Evolutionary conservation across 2,113 vertebrate genomes (phyloP).

Genomic region (Speoplatyrhinus poulsoni): DNA sequence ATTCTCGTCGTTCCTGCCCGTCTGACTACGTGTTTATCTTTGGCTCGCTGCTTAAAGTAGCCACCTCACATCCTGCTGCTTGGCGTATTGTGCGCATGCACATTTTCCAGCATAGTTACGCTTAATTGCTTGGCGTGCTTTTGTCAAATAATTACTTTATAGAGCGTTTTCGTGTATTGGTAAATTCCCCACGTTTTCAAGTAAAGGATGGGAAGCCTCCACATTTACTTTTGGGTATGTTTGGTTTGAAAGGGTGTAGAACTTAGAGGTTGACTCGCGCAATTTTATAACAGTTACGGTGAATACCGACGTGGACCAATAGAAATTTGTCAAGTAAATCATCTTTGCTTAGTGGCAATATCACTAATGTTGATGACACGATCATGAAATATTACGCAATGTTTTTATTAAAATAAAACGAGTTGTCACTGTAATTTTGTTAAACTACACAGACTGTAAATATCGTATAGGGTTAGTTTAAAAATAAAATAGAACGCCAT

Average conservation of each 20-base stretch:
- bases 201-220: background rate
- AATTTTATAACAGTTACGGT: conserved; percentile 54
- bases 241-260: accelerated
- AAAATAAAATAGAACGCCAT: background rate
- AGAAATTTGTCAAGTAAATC: conserved; percentile 24
- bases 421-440: background rate
- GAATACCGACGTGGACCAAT: conserved; percentile 65
- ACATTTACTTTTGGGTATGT: background rate
- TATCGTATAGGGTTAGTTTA: background rate
- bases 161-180: too few species aligned
- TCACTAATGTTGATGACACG: too few species aligned
- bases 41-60: conserved; percentile 68
- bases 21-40: conserved; percentile 81
- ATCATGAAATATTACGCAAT: too few species aligned
- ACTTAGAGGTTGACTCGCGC: background rate
- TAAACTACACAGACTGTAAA: background rate
- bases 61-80: conserved; percentile 79
- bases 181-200: too few species aligned
- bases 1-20: conserved; percentile 31
- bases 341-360: too few species aligned
- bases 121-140: too few species aligned
- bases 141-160: too few species aligned
- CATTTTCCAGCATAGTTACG: background rate
- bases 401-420: background rate
- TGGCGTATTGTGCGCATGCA: conserved; percentile 33